These are phyloP conservation scores for Spisula solida DNA, from an alignment of 2,888 invertebrate species.

Conservation along the genomic window DNA sequence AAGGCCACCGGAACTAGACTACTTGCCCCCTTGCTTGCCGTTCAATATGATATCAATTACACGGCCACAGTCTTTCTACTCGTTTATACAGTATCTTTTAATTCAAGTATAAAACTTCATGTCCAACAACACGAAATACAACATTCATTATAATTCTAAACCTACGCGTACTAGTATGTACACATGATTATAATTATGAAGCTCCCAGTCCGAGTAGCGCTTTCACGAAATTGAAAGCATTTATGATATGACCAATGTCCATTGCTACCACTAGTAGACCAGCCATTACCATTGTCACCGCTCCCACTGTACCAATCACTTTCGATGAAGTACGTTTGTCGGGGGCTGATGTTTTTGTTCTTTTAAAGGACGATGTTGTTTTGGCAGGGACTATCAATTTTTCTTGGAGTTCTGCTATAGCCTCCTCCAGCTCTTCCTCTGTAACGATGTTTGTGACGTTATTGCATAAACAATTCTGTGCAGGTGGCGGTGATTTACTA, in stretches of 20 bases:
- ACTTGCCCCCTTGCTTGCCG: no score
- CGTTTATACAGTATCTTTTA: no score
- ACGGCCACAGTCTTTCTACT: no score
- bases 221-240: conserved; percentile 31
- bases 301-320: conserved; percentile 46
- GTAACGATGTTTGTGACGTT: conserved; percentile 26
- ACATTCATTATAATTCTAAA: no score
- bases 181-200: no score
- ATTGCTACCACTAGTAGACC: conserved; percentile 31
- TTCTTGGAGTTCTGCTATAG: conserved; percentile 21
- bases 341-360: conserved; percentile 25
- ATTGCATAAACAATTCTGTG: conserved; percentile 23
- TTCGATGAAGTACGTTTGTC: conserved; percentile 39
- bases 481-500: no score
- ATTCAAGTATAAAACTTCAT: no score
- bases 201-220: not conserved
- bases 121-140: no score
- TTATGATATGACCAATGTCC: conserved; percentile 48
- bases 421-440: conserved; percentile 16
- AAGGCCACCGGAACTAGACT: no score
- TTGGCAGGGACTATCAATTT: conserved; percentile 39
- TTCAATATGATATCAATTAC: no score
- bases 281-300: conserved; percentile 28
- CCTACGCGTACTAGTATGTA: no score
- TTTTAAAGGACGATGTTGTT: conserved; percentile 43